Evolutionary conservation across 2,797 vertebrate species (phyloP).

Genomic region (Thamnophis elegans): DNA sequence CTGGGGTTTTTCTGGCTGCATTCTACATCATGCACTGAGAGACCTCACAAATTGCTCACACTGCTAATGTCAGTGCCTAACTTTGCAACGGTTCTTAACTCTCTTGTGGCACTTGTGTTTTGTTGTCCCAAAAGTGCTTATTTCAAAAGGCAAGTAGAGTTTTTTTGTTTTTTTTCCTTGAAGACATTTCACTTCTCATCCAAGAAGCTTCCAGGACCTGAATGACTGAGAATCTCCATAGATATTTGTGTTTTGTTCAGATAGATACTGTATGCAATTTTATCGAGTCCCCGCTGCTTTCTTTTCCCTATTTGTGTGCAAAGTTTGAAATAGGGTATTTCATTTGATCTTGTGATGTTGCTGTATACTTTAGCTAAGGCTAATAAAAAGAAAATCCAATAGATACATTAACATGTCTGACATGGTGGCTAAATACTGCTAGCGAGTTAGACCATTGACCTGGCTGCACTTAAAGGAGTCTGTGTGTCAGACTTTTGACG

Average conservation of each 20-base stretch:
- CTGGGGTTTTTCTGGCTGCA: not conserved
- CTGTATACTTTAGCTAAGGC: slow-evolving; percentile 58
- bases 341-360: slow-evolving; percentile 55
- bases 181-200: not conserved
- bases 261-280: slow-evolving; percentile 39
- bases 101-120: not conserved
- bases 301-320: slow-evolving; percentile 45
- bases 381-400: slow-evolving; percentile 71
- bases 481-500: slow-evolving; percentile 66
- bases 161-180: not conserved
- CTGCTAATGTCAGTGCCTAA: not conserved
- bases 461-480: slow-evolving; percentile 61
- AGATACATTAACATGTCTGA: slow-evolving; percentile 70
- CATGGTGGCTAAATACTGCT: slow-evolving; percentile 39
- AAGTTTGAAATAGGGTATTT: slow-evolving; percentile 62
- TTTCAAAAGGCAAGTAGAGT: not conserved
- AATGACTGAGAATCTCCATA: not conserved
- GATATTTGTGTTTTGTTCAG: not conserved
- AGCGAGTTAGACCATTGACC: slow-evolving; percentile 60
- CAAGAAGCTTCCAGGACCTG: not conserved
- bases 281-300: slow-evolving; percentile 33
- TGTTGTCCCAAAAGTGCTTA: not conserved
- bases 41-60: not conserved
- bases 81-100: not conserved
- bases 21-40: not conserved